These are phyloP conservation scores for Geotrupes spiniger DNA, from an alignment of 2,888 invertebrate species.

Conservation along the genomic window DNA sequence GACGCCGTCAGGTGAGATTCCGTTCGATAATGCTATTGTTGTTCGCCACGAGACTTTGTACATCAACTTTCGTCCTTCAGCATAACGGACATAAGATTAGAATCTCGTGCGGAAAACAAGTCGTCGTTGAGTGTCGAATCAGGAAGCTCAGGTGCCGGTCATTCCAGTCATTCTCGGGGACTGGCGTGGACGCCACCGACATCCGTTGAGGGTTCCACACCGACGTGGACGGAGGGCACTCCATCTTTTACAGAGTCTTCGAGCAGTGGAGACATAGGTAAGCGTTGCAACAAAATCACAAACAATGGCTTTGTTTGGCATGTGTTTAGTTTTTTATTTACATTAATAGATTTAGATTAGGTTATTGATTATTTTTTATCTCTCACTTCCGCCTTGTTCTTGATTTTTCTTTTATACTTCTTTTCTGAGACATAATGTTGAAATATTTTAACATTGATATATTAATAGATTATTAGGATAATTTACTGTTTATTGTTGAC, in stretches of 20 bases:
- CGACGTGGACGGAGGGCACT: slow-evolving; percentile 98
- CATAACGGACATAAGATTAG: slow-evolving; percentile 71
- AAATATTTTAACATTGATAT: slow-evolving; percentile 17
- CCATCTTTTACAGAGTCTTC: slow-evolving; percentile 97
- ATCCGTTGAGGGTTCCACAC: slow-evolving; percentile 86
- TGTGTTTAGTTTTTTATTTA: slow-evolving; percentile 19
- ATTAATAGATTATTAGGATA: slow-evolving; percentile 2
- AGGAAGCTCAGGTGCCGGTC: slow-evolving; percentile 45
- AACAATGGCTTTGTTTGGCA: neutral
- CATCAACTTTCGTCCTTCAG: slow-evolving; percentile 45
- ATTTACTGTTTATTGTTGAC: neutral
- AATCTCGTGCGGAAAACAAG: slow-evolving; percentile 59
- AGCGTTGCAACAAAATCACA: slow-evolving; percentile 41
- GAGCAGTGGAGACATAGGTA: slow-evolving; percentile 85
- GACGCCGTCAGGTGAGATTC: slow-evolving; percentile 61
- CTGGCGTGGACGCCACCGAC: slow-evolving; percentile 81
- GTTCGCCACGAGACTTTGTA: neutral
- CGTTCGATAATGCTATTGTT: neutral
- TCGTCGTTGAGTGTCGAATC: slow-evolving; percentile 64
- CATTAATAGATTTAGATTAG: slow-evolving; percentile 42
- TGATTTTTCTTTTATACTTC: slow-evolving; percentile 6
- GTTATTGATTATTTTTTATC: slow-evolving; percentile 39
- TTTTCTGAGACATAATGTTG: slow-evolving; percentile 15
- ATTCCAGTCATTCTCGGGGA: slow-evolving; percentile 54
- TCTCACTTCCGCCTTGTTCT: neutral